Evolutionary conservation across 2,888 invertebrate genomes (phyloP).

Genomic region (Noctua fimbriata): DNA sequence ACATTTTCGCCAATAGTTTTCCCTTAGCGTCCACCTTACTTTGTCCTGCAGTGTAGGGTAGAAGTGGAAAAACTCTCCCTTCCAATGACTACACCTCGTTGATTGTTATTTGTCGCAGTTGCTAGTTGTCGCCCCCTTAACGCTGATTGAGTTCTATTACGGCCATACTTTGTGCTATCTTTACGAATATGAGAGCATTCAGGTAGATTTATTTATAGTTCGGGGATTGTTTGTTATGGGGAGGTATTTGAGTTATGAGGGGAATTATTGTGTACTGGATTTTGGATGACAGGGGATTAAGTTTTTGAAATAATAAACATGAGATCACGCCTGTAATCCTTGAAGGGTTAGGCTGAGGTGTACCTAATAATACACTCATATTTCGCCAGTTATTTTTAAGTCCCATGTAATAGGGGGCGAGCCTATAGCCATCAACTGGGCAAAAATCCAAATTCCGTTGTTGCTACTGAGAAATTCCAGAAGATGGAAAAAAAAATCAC

Average conservation of each 20-base stretch:
- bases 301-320: background rate
- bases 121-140: conserved; percentile 47
- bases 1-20: background rate
- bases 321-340: too few relatives aligned
- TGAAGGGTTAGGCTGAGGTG: too few relatives aligned
- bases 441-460: too few relatives aligned
- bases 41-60: conserved; percentile 40
- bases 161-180: conserved; percentile 25
- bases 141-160: conserved; percentile 55
- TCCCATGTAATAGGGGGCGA: too few relatives aligned
- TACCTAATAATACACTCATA: too few relatives aligned
- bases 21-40: background rate
- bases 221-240: background rate
- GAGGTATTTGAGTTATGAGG: background rate
- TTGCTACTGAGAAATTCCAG: too few relatives aligned
- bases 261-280: background rate
- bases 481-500: too few relatives aligned
- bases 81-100: conserved; percentile 44
- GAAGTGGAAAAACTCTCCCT: conserved; percentile 58
- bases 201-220: conserved; percentile 49
- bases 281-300: too few relatives aligned
- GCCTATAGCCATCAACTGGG: too few relatives aligned
- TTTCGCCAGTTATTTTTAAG: too few relatives aligned
- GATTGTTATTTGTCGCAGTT: conserved; percentile 61
- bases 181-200: conserved; percentile 44